Base-by-base conservation (phyloP, 2,113 vertebrate species). In the Propithecus coquereli region DNA sequence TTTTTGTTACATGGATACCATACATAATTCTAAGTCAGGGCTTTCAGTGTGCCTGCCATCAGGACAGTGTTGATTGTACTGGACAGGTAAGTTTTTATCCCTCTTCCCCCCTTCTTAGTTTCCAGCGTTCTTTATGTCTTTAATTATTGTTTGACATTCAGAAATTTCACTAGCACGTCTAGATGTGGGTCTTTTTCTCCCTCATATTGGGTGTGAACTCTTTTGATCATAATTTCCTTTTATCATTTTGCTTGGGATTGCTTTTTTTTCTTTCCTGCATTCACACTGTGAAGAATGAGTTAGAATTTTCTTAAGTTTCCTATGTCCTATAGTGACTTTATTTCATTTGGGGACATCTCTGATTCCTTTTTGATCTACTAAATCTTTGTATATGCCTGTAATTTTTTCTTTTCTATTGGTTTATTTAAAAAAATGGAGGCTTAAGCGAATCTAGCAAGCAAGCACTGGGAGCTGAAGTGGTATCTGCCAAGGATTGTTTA, bases 271-370 rank as follows among this genome's bases (percentile, higher is more conserved):
- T 87, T 79, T 89, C 43, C 37, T 70, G 45, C 73, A 57, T 37
- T 79, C 73, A 90, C 25, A 66, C 40, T 34, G 3, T 76, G 27
- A 87, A 77, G 68, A 77, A 71, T 73, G 22, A 94, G 20, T 57
- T 66, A 84, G 40, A 43, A 45, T 94, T 80, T 85, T 94, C 65
- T 87, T 27, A 66, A 81, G 68, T 95, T 94, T 71, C 57, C 30
- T 92, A 79, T 83, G 88, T 94, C 45, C 54, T 92, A 70, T 32
- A 71, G 22, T 52, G 37, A 43, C 9, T 76, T 94, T 59, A 80
- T 68, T 89, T 85, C n/a, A 77, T 83, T 79, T 88, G 71, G 18
- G 14, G 25, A 34, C 30, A 65, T 25, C 30, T 61, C 18, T 80
- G 68, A 68, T 68, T 90, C 76, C 23, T 54, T 47, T 90, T 74